Conservation (phyloP, 2,888 invertebrate species). For the Cryptus viduatorius region DNA sequence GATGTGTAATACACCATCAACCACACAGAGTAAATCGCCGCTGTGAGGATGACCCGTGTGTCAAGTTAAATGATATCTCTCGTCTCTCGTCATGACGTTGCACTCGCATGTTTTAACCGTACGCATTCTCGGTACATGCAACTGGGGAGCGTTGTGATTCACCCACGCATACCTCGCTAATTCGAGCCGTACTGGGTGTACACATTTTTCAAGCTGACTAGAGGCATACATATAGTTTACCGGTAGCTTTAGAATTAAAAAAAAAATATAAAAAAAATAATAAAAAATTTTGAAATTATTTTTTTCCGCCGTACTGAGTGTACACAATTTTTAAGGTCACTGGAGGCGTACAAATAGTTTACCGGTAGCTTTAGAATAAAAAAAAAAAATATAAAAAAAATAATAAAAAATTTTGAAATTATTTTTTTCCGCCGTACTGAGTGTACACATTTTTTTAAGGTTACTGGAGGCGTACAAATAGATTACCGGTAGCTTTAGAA, state of each 20-base stretch:
- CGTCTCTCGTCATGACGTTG: constrained; percentile 56
- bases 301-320: constrained; percentile 51
- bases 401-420: not conserved
- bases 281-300: no score
- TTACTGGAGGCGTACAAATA: not conserved
- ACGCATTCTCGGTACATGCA: constrained; percentile 63
- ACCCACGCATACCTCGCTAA: constrained; percentile 61
- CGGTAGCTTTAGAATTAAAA: not conserved
- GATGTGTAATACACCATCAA: constrained; percentile 8
- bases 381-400: not conserved
- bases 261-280: not conserved
- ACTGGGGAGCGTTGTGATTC: constrained; percentile 59
- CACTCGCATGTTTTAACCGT: constrained; percentile 52
- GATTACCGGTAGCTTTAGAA: not conserved
- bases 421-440: constrained; percentile 50
- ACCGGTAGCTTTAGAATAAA: not conserved
- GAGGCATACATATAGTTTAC: not conserved
- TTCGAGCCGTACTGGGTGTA: constrained; percentile 51
- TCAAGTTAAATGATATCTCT: constrained; percentile 63
- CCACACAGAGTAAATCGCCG: constrained; percentile 5
- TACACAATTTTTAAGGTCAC: constrained; percentile 40
- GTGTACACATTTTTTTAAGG: constrained; percentile 48
- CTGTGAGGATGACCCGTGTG: constrained; percentile 58
- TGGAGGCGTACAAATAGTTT: not conserved
- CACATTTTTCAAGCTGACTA: constrained; percentile 38